Evolutionary conservation across 2,888 invertebrate species (phyloP).

Genomic region (Notodonta dromedarius): DNA sequence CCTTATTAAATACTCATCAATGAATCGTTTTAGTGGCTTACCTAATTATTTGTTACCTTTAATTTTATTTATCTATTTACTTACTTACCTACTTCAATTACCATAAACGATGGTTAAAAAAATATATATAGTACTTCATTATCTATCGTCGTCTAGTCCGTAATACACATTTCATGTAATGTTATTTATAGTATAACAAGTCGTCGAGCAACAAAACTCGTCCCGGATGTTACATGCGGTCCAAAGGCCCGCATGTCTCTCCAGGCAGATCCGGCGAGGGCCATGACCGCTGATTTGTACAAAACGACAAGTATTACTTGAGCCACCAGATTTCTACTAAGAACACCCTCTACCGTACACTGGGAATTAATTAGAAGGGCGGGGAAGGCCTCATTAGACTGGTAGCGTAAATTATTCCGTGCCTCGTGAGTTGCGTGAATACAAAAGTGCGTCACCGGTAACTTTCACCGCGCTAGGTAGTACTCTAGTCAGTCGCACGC

Average conservation of each 20-base stretch:
- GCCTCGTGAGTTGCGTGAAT: slow-evolving; percentile 65
- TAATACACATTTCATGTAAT: slow-evolving; percentile 1
- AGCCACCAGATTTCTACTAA: slow-evolving; percentile 51
- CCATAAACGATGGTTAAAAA: neutral
- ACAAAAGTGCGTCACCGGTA: slow-evolving; percentile 77
- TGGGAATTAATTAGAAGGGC: slow-evolving; percentile 52
- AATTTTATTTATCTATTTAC: neutral
- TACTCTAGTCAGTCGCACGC: slow-evolving; percentile 38
- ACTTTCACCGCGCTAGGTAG: slow-evolving; percentile 72
- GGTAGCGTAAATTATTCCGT: slow-evolving; percentile 65
- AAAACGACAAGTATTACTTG: slow-evolving; percentile 56
- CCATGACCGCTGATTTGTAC: slow-evolving; percentile 66
- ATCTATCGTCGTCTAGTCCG: neutral
- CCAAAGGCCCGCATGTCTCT: slow-evolving; percentile 64
- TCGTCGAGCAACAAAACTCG: slow-evolving; percentile 31
- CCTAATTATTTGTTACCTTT: too few species aligned
- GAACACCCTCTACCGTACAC: slow-evolving; percentile 42
- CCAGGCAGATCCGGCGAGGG: slow-evolving; percentile 55
- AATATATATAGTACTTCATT: neutral
- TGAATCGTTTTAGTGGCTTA: too few species aligned
- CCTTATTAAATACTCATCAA: too few species aligned
- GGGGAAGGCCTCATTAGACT: slow-evolving; percentile 55
- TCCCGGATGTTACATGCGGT: slow-evolving; percentile 61
- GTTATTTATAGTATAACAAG: slow-evolving; percentile 4
- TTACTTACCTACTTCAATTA: neutral